These are phyloP conservation scores for Manis crassicaudata DNA, from an alignment of 2,797 vertebrate genomes.

Conservation along the genomic window DNA sequence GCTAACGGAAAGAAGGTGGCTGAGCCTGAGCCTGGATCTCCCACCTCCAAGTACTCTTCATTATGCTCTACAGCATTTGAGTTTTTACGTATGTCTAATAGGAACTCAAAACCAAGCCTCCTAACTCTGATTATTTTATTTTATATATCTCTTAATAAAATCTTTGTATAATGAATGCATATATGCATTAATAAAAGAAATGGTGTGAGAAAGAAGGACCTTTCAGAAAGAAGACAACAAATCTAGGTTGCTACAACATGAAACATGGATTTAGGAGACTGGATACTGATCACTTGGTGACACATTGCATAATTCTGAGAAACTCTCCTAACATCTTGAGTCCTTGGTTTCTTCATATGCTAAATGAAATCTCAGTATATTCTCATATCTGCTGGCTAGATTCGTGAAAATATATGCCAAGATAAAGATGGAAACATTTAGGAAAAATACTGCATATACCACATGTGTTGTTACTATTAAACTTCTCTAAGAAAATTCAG, in stretches of 20 bases:
- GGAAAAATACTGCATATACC: constrained; percentile 76
- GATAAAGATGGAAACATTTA: constrained; percentile 80
- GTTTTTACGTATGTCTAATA: neutral
- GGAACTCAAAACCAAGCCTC: neutral
- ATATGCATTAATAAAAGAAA: constrained; percentile 37
- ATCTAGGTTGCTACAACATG: constrained; percentile 55
- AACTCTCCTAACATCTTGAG: constrained; percentile 80
- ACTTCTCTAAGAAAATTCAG: constrained; percentile 79
- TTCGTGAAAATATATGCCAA: constrained; percentile 77
- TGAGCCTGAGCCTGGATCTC: neutral
- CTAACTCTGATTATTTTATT: neutral
- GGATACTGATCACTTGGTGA: constrained; percentile 70
- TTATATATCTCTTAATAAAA: neutral
- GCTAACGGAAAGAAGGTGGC: neutral
- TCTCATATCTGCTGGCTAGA: constrained; percentile 80
- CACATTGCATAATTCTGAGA: constrained; percentile 74
- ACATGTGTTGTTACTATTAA: constrained; percentile 83
- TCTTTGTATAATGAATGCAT: neutral
- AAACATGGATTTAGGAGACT: constrained; percentile 50
- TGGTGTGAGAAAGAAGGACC: neutral
- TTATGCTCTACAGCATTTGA: neutral
- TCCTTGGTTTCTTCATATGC: constrained; percentile 80
- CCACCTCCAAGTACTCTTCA: neutral
- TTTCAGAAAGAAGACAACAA: constrained; percentile 33
- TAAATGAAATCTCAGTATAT: constrained; percentile 81